A percentile compares a stretch with the other conserved stretches of the same genome.
phyloP scores from a whole-genome alignment of 2,113 vertebrate species.

The Chinchilla lanigera region DNA sequence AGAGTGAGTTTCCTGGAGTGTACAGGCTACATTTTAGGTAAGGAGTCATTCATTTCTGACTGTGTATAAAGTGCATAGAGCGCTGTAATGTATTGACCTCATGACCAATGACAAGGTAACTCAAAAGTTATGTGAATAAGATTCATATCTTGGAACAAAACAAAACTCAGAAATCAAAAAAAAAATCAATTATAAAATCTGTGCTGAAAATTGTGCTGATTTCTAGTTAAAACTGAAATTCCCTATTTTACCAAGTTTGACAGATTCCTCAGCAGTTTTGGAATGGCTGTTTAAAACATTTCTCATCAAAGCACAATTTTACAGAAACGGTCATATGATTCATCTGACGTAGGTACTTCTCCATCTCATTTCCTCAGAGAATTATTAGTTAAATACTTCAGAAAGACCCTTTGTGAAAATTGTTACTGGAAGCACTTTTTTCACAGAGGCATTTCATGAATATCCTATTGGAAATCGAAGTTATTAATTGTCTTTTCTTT shows the following conservation, averaged over 20 bases:
- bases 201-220: background rate
- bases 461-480: background rate
- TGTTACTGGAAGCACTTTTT: background rate
- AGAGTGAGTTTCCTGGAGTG: background rate
- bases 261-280: background rate
- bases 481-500: background rate
- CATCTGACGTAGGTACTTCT: background rate
- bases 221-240: slow-evolving; percentile 1
- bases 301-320: background rate
- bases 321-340: background rate
- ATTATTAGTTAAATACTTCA: background rate
- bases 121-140: background rate
- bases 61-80: background rate
- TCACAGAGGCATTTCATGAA: background rate
- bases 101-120: background rate
- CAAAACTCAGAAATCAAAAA: background rate
- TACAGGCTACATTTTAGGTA: background rate
- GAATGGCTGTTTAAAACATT: background rate
- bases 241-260: background rate
- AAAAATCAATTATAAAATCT: background rate
- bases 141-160: background rate
- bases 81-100: background rate
- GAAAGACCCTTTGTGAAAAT: background rate
- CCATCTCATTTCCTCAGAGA: background rate
- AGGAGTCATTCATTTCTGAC: background rate